Conservation (phyloP, 2,113 vertebrate genomes). For the Psittacula cyanocephala region DNA sequence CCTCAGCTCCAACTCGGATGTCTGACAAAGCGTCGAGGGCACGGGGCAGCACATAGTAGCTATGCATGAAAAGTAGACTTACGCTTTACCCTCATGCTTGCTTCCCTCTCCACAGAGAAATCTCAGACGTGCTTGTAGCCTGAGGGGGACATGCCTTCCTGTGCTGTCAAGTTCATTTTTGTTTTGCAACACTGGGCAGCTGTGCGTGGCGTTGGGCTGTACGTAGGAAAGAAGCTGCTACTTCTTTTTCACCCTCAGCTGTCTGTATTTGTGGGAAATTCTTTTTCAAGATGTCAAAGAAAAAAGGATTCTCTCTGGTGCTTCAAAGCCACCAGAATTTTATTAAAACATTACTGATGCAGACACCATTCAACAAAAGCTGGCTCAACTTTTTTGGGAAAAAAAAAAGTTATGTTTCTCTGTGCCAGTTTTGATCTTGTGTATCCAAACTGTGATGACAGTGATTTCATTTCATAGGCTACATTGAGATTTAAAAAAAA, state of each 20-base stretch:
- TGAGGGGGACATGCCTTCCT: constrained; percentile 49
- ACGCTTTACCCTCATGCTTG: constrained; percentile 58
- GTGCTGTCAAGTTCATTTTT: constrained; percentile 59
- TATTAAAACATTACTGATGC: constrained; percentile 12
- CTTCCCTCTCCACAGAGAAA: constrained; percentile 31
- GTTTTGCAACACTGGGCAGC: constrained; percentile 61
- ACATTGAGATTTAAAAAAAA: constrained; percentile 55
- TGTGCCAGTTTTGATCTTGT: constrained; percentile 62
- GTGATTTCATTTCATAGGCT: constrained; percentile 54
- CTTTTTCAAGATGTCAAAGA: constrained; percentile 48
- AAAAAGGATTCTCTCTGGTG: constrained; percentile 21
- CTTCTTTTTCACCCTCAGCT: not conserved
- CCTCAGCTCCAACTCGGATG: constrained; percentile 93
- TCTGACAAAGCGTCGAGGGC: constrained; percentile 64
- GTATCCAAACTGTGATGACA: constrained; percentile 26
- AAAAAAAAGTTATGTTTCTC: constrained; percentile 40
- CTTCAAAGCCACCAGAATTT: constrained; percentile 38
- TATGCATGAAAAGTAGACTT: constrained; percentile 86
- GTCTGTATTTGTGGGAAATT: constrained; percentile 12
- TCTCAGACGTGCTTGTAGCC: constrained; percentile 16
- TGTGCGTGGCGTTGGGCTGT: constrained; percentile 73
- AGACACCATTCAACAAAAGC: constrained; percentile 73
- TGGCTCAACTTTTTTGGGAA: constrained; percentile 73
- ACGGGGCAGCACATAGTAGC: constrained; percentile 23
- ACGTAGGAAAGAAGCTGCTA: constrained; percentile 37